These are phyloP conservation scores for Oreocharis arfaki DNA, from an alignment of 2,113 vertebrate species.

Conservation along the genomic window DNA sequence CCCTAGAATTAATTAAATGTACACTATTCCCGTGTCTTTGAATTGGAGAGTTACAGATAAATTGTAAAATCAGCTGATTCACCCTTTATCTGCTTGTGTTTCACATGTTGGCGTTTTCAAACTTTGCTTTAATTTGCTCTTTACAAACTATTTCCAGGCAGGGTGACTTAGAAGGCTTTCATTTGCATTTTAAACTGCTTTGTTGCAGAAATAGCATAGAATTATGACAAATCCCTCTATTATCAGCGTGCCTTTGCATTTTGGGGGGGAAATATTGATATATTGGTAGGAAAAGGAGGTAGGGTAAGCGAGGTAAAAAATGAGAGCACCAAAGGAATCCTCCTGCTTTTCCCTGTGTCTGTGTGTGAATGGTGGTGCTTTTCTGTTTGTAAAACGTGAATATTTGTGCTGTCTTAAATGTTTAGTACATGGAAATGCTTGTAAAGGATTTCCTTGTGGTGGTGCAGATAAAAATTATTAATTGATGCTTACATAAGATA, in stretches of 20 bases:
- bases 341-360: not conserved
- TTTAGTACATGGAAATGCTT: not conserved
- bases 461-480: not conserved
- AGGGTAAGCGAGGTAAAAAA: not conserved
- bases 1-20: not conserved
- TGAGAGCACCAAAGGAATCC: not conserved
- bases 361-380: not conserved
- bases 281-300: not conserved
- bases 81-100: not conserved
- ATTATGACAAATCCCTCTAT: not conserved
- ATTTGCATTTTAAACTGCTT: not conserved
- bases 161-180: not conserved
- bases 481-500: not conserved
- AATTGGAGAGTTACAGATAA: not conserved
- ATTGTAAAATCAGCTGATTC: not conserved
- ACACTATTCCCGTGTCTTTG: not conserved
- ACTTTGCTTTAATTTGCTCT: not conserved
- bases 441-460: not conserved
- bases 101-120: not conserved
- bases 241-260: not conserved
- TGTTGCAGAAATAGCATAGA: not conserved
- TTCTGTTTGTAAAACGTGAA: not conserved
- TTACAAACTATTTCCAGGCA: not conserved
- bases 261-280: too few relatives aligned
- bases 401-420: not conserved